Evolutionary conservation across 2,888 invertebrate species (phyloP), one percentile per base, ranked within the genome.

Genomic region (Drosophila atroscutellata): DNA sequence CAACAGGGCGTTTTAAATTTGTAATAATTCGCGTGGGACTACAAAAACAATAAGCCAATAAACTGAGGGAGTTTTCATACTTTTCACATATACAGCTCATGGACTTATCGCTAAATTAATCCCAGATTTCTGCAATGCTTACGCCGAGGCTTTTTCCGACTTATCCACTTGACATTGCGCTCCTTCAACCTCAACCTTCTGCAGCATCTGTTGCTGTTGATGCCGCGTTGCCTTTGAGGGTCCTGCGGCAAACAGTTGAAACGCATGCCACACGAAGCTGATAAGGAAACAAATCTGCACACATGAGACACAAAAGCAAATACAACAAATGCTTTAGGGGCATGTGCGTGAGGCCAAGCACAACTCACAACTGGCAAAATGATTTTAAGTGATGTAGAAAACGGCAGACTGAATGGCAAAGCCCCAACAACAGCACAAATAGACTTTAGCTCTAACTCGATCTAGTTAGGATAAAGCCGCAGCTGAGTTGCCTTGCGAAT

Each of bases 341-440:
- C 56, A 28, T 39, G 28, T 49, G 50, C 3, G 55, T 37, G n/a
- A 64, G 45, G 39, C 59, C 36, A 80, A 86, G 68, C 58, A 59
- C 55, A 74, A 69, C 80, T 86, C 58, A 80, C 72, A 85, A 72
- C 86, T 72, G 69, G 89, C 65, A 77, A 86, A 88, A 83, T 88
- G 73, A 83, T 83, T 83, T 83, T 75, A 83, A 86, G 77, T 72
- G 69, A 77, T 72, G 77, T 36, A 57, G 65, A 64, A 77, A 83
- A 72, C 72, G 69, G 52, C 70, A 72, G 55, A 69, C 37, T 50
- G 32, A 65, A 36, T 37, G 30, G 24, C 34, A 39, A 34, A 56
- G 49, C 65, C 54, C 49, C 42, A 61, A 59, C 39, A 52, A 55
- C 50, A 65, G 9, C 59, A 37, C 30, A 56, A 42, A 42, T 34